Evolutionary conservation across 1,140 invertebrate genomes (phyloP).

Genomic region (Orchestia grillus): DNA sequence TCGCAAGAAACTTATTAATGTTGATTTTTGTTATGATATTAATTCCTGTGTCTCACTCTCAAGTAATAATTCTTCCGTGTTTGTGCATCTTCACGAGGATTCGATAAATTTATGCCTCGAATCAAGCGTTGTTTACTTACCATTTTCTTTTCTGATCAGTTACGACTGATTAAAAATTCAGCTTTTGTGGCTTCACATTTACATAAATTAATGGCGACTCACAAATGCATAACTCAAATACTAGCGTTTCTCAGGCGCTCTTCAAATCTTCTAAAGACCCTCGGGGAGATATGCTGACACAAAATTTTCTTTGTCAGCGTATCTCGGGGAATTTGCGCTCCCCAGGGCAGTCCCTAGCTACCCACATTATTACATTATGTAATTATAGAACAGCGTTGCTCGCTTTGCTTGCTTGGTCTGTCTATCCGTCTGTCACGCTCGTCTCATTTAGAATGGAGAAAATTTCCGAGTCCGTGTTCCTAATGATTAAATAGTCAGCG

Average conservation of each 20-base stretch:
- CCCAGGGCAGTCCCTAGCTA: background rate
- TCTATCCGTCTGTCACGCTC: no score
- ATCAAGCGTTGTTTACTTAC: background rate
- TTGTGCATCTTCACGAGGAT: background rate
- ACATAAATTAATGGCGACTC: background rate
- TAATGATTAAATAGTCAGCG: no score
- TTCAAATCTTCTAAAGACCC: background rate
- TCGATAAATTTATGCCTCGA: background rate
- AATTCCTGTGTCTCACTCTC: background rate
- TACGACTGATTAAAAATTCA: background rate
- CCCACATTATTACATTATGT: no score
- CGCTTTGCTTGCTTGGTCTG: no score
- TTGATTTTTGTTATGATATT: no score
- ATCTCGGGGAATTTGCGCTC: background rate
- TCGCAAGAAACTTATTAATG: no score
- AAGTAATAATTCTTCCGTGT: background rate
- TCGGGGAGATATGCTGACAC: background rate
- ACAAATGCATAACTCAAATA: background rate
- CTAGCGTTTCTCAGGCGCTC: background rate
- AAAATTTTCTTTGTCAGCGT: background rate
- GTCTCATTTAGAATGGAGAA: no score
- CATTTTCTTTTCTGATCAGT: background rate
- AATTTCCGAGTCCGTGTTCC: no score
- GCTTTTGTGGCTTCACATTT: background rate
- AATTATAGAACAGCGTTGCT: no score